phyloP scores from a whole-genome alignment of 2,113 vertebrate species.

The Columba janthina region DNA sequence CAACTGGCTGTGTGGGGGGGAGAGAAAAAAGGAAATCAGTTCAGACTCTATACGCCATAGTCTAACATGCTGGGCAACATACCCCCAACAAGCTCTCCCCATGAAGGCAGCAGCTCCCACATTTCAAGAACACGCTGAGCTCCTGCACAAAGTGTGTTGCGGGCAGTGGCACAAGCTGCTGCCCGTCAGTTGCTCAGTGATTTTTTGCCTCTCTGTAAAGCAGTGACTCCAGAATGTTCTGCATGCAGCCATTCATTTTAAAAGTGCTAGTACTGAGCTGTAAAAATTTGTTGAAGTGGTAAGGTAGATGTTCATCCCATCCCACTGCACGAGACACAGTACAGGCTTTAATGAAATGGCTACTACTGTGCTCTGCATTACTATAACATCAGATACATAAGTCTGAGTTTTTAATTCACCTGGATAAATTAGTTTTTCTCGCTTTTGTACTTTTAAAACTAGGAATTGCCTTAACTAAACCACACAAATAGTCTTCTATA shows the following conservation, averaged over 20 bases:
- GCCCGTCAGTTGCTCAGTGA: not conserved
- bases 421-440: not conserved
- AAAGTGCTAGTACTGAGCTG: not conserved
- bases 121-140: not conserved
- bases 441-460: not conserved
- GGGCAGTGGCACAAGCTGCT: not conserved
- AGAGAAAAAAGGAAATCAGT: not conserved
- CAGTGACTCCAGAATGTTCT: not conserved
- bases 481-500: not conserved
- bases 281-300: not conserved
- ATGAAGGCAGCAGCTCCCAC: not conserved
- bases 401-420: not conserved
- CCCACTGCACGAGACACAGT: accelerated
- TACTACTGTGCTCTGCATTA: not conserved
- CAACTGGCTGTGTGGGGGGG: not conserved
- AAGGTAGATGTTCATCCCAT: not conserved
- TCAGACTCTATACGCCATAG: not conserved
- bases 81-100: not conserved
- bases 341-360: not conserved
- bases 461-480: not conserved
- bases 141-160: not conserved
- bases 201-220: not conserved
- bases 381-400: not conserved
- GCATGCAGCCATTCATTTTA: not conserved
- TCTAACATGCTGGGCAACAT: not conserved